These are phyloP conservation scores for Argyra leucocephala DNA, from an alignment of 2,888 invertebrate genomes.

Conservation along the genomic window DNA sequence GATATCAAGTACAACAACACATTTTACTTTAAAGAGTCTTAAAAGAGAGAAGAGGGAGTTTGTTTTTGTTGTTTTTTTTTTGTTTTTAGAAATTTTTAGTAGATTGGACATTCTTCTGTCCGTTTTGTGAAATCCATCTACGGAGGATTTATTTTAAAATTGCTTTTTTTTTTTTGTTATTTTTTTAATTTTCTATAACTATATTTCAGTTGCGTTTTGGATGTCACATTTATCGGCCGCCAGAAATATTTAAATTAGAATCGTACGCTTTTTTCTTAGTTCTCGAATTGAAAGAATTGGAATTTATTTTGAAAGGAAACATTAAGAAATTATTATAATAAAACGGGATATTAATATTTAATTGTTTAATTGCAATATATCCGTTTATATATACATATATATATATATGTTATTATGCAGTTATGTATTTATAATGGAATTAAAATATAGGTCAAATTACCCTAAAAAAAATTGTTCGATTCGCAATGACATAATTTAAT, in stretches of 20 bases:
- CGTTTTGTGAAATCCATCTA: constrained; percentile 37
- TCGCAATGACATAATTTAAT: not conserved
- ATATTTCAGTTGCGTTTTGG: constrained; percentile 41
- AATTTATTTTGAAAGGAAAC: constrained; percentile 10
- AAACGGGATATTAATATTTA: not conserved
- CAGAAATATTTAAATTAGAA: not conserved
- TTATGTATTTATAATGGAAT: not conserved
- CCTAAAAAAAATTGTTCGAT: not conserved
- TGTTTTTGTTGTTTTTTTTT: too few relatives aligned
- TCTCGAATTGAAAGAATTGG: not conserved
- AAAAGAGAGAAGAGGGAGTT: too few relatives aligned
- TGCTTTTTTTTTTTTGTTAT: not conserved
- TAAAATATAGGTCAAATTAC: not conserved
- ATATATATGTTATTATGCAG: too few relatives aligned
- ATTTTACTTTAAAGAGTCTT: not conserved
- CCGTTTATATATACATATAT: too few relatives aligned
- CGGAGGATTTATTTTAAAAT: constrained; percentile 37
- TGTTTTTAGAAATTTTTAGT: constrained; percentile 13
- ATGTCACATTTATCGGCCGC: constrained; percentile 39
- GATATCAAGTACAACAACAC: constrained; percentile 14
- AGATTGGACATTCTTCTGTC: constrained; percentile 16
- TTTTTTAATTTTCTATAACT: constrained; percentile 11
- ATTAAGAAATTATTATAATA: not conserved
- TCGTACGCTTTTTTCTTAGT: constrained; percentile 15
- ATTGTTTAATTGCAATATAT: too few relatives aligned